A percentile compares a stretch with the other conserved stretches of the same genome.
These are phyloP conservation scores for Rhinopomastus cyanomelas DNA, from an alignment of 2,113 vertebrate species.

Conservation along the genomic window DNA sequence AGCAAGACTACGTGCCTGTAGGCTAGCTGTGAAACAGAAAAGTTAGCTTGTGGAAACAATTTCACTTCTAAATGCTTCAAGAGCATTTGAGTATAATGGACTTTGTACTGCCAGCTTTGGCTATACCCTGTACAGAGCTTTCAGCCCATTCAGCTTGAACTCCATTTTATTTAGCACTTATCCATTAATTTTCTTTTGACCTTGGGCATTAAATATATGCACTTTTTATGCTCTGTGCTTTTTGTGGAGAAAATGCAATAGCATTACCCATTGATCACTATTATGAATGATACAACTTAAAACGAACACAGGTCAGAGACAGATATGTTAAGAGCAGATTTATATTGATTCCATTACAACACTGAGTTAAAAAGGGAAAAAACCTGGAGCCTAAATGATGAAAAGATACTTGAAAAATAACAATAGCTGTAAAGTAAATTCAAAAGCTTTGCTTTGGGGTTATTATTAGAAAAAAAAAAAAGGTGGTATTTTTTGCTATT, in stretches of 20 bases:
- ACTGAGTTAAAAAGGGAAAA: slow-evolving; percentile 69
- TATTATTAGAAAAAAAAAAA: slow-evolving; percentile 40
- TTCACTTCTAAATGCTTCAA: slow-evolving; percentile 80
- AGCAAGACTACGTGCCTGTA: slow-evolving; percentile 24
- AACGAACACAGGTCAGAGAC: slow-evolving; percentile 82
- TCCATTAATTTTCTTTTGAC: slow-evolving; percentile 89
- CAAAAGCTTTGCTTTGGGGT: slow-evolving; percentile 58
- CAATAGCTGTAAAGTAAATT: slow-evolving; percentile 29
- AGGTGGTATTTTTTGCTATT: slow-evolving; percentile 23
- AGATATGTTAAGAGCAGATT: slow-evolving; percentile 81
- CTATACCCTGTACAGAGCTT: slow-evolving; percentile 80
- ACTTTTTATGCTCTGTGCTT: slow-evolving; percentile 77
- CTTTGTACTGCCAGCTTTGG: slow-evolving; percentile 78
- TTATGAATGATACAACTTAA: slow-evolving; percentile 89
- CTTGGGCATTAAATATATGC: slow-evolving; percentile 84
- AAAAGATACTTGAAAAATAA: slow-evolving; percentile 71
- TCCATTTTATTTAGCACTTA: slow-evolving; percentile 88
- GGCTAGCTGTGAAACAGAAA: slow-evolving; percentile 72
- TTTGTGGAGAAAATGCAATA: slow-evolving; percentile 82
- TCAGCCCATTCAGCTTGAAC: slow-evolving; percentile 86
- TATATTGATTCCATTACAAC: slow-evolving; percentile 79
- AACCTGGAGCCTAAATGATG: slow-evolving; percentile 71
- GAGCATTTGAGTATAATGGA: slow-evolving; percentile 83
- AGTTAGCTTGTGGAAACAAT: slow-evolving; percentile 80
- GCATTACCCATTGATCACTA: slow-evolving; percentile 85